Evolutionary conservation across 2,888 invertebrate species (phyloP).

Genomic region (Creontiades dilutus): DNA sequence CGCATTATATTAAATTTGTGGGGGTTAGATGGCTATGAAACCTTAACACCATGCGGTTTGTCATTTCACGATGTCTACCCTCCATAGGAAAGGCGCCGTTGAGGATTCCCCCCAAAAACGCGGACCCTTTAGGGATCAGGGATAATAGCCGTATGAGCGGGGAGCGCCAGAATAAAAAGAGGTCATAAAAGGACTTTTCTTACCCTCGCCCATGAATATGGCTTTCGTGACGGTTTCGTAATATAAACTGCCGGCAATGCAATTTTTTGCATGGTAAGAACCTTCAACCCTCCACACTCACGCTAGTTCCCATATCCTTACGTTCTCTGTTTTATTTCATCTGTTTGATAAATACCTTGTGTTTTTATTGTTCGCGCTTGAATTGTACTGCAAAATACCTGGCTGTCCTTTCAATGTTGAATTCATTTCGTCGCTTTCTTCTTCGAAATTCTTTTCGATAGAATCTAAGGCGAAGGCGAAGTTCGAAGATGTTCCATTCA

Average conservation of each 20-base stretch:
- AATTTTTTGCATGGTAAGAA: neutral
- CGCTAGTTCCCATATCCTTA: too few species aligned
- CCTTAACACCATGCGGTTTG: neutral
- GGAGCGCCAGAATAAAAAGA: neutral
- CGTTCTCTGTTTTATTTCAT: too few species aligned
- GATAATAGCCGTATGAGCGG: neutral
- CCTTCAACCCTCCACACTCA: neutral
- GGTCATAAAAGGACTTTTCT: slow-evolving; percentile 2
- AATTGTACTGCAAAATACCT: too few species aligned
- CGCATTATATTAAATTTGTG: too few species aligned
- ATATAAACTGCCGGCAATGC: neutral
- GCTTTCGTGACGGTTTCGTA: neutral
- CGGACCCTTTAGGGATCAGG: neutral
- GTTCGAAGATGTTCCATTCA: too few species aligned
- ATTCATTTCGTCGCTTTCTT: too few species aligned
- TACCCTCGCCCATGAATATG: neutral
- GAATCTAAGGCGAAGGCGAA: too few species aligned
- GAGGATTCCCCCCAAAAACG: neutral
- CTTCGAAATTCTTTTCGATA: too few species aligned
- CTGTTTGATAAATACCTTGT: too few species aligned
- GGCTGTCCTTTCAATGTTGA: too few species aligned
- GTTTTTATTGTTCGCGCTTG: too few species aligned
- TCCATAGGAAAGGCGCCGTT: neutral
- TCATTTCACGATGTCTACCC: neutral
- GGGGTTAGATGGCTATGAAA: too few species aligned